Evolutionary conservation across 2,888 invertebrate species (phyloP).

Genomic region (Eueremaeus valkanovi): DNA sequence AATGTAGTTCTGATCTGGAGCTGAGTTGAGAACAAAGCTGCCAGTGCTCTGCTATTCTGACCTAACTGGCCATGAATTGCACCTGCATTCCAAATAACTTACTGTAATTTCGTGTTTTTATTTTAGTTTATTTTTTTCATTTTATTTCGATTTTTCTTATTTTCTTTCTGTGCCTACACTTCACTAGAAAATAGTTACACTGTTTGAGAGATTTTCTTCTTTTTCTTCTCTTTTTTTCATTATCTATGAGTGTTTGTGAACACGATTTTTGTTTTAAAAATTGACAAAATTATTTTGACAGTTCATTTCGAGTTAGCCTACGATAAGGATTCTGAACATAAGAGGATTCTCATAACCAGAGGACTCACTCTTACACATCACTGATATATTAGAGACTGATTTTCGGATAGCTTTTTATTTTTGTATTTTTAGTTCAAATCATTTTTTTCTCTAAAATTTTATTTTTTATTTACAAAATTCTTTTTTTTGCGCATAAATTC

Average conservation of each 20-base stretch:
- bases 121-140: not conserved
- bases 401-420: not conserved
- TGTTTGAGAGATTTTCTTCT: too few species aligned
- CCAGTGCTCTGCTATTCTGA: not conserved
- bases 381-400: not conserved
- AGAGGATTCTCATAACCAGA: not conserved
- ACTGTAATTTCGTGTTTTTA: not conserved
- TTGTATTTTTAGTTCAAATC: too few species aligned
- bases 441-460: not conserved
- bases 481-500: not conserved
- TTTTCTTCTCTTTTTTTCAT: not conserved
- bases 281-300: conserved; percentile 28
- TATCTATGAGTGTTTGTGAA: not conserved
- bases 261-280: conserved; percentile 14
- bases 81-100: conserved; percentile 17
- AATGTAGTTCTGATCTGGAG: not conserved
- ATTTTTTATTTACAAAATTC: not conserved
- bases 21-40: not conserved
- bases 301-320: not conserved
- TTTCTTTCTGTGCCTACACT: not conserved
- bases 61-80: conserved; percentile 7
- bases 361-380: not conserved
- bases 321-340: not conserved
- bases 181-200: not conserved
- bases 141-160: not conserved